Evolutionary conservation across 2,888 invertebrate species (phyloP), one percentile per base, ranked within the genome.

Genomic region (Torymus texanus): DNA sequence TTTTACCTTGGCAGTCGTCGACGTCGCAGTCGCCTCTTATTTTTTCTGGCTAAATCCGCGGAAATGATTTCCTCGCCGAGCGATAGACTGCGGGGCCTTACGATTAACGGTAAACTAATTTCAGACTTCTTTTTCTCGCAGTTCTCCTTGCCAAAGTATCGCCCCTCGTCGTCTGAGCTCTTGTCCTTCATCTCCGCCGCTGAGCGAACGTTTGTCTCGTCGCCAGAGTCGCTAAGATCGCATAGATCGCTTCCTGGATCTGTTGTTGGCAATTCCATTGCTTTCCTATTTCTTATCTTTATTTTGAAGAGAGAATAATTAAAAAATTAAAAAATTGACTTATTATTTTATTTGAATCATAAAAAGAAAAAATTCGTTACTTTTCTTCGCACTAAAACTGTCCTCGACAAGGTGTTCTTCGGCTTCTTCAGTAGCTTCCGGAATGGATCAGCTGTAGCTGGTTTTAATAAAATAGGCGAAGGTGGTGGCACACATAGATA

Each of bases 171-270:
- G 55, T 79, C 81, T 14, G 76, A 84, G 82, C 84, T 81, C 63
- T 81, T 78, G 51, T 55, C 41, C 66, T 77, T 77, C 78, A 50
- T 41, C 70, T 79, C 63, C 29, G 65, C 55, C 5, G 73, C 82
- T 1, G 83, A 82, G 2, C 81, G 82, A 41, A 59, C 16, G 8
- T 73, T 67, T 2, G 3, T 12, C 11, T 74, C 66, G 83, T 94
- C 94, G 0, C 93, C 93, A 12, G 94, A 93, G 70, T 88, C 88
- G 14, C 83, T 86, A 10, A 85, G 70, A 70, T 90, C 91, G 79
- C 91, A 91, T 73, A 92, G 85, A 85, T 94, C 94, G 2, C 93
- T 93, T 84, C 94, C 94, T 0, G 93, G 94, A 88, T 94, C 94
- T 11, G 94, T 94, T 63, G 94, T 94, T 56, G 92, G 92, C 81